phyloP scores from a whole-genome alignment of 2,797 vertebrate genomes.

The Sandelia bainsii region DNA sequence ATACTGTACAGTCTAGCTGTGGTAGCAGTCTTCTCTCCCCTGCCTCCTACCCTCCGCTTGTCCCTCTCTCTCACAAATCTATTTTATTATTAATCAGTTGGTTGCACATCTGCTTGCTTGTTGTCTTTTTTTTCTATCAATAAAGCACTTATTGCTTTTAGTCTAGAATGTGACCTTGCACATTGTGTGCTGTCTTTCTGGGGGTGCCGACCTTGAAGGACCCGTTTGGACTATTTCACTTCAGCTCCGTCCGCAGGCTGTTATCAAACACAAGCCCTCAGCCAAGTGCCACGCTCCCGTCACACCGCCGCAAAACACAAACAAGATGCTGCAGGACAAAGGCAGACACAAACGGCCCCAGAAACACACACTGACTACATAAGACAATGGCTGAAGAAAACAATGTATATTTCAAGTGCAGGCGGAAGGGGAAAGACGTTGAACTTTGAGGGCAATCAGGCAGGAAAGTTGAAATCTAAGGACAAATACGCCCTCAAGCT shows the following conservation, averaged over 20 bases:
- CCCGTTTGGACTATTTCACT: conserved; percentile 81
- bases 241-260: conserved; percentile 71
- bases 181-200: conserved; percentile 81
- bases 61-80: conserved; percentile 75
- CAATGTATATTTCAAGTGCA: conserved; percentile 82
- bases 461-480: conserved; percentile 78
- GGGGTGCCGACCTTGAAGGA: conserved; percentile 87
- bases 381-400: conserved; percentile 82
- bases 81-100: conserved; percentile 87
- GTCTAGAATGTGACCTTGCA: conserved; percentile 90
- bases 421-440: conserved; percentile 82
- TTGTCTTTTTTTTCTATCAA: conserved; percentile 85
- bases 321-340: conserved; percentile 70
- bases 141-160: conserved; percentile 96
- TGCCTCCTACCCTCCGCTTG: conserved; percentile 26
- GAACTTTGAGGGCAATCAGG: conserved; percentile 80
- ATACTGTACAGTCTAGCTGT: conserved; percentile 41
- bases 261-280: conserved; percentile 75
- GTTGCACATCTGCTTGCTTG: conserved; percentile 83
- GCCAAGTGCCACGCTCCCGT: conserved; percentile 77
- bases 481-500: conserved; percentile 77
- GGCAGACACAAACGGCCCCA: conserved; percentile 50
- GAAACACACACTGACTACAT: conserved; percentile 40
- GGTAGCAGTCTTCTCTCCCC: conserved; percentile 44
- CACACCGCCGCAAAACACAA: conserved; percentile 72